Evolutionary conservation across 2,113 vertebrate genomes (phyloP).

Genomic region (Pangasianodon gigas): DNA sequence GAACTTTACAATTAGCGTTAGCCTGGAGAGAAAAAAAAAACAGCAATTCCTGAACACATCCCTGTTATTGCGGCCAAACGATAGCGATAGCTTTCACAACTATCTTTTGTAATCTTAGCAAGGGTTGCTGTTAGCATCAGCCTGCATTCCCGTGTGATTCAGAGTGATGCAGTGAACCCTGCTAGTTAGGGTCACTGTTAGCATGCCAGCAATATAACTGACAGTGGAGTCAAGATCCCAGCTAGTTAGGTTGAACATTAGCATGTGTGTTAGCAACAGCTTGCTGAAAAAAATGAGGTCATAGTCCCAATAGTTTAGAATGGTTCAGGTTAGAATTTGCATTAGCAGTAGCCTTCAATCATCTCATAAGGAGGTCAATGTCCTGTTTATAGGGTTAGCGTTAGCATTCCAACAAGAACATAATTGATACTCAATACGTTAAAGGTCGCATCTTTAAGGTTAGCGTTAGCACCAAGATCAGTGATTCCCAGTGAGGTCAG

Average conservation of each 20-base stretch:
- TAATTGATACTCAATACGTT: not conserved
- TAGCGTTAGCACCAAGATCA: not conserved
- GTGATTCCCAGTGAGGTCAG: not conserved
- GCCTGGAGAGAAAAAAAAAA: not conserved
- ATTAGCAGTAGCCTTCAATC: not conserved
- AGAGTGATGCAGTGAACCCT: no score
- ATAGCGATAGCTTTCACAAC: not conserved
- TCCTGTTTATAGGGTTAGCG: not conserved
- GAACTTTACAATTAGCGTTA: not conserved
- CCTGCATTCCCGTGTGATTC: no score
- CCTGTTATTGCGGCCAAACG: not conserved
- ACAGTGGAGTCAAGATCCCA: not conserved
- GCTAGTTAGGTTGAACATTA: not conserved
- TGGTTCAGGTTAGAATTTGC: not conserved
- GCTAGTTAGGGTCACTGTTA: not conserved
- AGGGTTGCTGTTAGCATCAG: no score
- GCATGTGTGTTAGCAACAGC: not conserved
- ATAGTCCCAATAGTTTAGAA: not conserved
- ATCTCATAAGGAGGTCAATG: not conserved
- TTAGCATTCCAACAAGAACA: not conserved
- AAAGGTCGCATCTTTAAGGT: not conserved
- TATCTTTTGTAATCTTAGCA: no score
- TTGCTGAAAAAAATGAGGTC: not conserved
- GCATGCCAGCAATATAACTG: not conserved
- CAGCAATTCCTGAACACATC: not conserved